phyloP scores from a whole-genome alignment of 2,113 vertebrate species.

The Sterrhoptilus dennistouni region DNA sequence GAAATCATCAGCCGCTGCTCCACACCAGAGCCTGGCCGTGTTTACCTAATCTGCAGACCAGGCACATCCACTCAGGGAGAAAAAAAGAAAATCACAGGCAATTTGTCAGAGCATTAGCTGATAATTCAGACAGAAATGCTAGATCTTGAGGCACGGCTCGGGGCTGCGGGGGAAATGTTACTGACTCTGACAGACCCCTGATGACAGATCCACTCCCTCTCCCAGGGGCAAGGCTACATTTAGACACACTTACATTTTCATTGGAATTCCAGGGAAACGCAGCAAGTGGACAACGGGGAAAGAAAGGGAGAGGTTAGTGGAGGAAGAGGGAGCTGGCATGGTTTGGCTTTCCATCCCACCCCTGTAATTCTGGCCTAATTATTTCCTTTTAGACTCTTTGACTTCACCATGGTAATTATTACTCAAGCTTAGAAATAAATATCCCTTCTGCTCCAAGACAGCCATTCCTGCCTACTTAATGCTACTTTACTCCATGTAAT shows the following conservation, averaged over 20 bases:
- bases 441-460: not conserved
- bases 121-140: conserved; percentile 71
- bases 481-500: not conserved
- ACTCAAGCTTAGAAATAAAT: conserved; percentile 23
- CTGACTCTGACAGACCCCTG: conserved; percentile 63
- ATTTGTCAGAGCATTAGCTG: conserved; percentile 73
- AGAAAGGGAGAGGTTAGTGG: not conserved
- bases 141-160: conserved; percentile 35
- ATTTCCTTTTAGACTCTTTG: conserved; percentile 32
- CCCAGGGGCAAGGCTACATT: conserved; percentile 48
- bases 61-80: conserved; percentile 49
- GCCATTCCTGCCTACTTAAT: conserved; percentile 11
- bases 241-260: conserved; percentile 42
- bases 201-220: conserved; percentile 57
- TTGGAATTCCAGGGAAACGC: not conserved
- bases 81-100: conserved; percentile 66
- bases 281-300: not conserved
- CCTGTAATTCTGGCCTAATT: not conserved
- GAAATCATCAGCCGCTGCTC: not conserved
- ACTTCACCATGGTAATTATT: conserved; percentile 21
- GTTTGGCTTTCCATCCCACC: not conserved
- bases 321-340: not conserved
- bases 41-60: conserved; percentile 52
- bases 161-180: conserved; percentile 44
- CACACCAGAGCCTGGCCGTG: not conserved